Base-by-base conservation (phyloP, 2,113 vertebrate genomes). In the Hemiscyllium ocellatum region DNA sequence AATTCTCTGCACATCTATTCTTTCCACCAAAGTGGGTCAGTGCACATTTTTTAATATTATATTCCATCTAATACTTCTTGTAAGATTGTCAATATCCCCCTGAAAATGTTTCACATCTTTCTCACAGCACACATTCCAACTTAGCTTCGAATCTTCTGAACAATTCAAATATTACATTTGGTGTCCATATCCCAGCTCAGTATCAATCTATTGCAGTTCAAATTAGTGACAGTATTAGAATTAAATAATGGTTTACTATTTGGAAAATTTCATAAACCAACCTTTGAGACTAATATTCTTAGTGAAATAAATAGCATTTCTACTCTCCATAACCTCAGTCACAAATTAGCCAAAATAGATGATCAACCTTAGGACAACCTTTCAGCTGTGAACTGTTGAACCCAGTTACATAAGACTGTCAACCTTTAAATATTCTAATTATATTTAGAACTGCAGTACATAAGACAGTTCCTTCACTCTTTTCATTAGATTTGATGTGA, bases 401-500 rank as follows among this genome's bases (percentile, higher is more conserved):
- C 10, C 22, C 22, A 94, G 22, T 90, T 90, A 90, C 13, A 47
- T 42, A 69, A 94, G 20, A 69, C 19, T 70, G 65, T 10, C 91
- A 69, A 68, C 3, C 20, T n/a, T 69, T 69, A 56, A 56, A 56
- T 90, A 56, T 94, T 94, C 56, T 22, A 47, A 69, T 42, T 61
- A 69, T 26, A 42, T 37, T 94, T 70, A 42, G 52, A 52, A 94
- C 90, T 66, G 61, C n/a, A 37, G 19, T 65, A 37, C n/a, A 68
- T 94, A 66, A 42, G 26, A 22, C 17, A 69, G 7, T 61, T 90
- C 2, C 52, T 19, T 61, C 86, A 33, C 52, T 13, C 52, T 90
- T 90, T 61, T 61, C 52, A 29, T 90, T 90, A 24, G 87, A 56
- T 61, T 90, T 90, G 87, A 90, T 94, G n/a, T 93, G 90, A 93